Percentiles rank a stretch among this genome's conserved stretches.
phyloP scores from a whole-genome alignment of 1,140 invertebrate species.

The Metopolophium dirhodum region DNA sequence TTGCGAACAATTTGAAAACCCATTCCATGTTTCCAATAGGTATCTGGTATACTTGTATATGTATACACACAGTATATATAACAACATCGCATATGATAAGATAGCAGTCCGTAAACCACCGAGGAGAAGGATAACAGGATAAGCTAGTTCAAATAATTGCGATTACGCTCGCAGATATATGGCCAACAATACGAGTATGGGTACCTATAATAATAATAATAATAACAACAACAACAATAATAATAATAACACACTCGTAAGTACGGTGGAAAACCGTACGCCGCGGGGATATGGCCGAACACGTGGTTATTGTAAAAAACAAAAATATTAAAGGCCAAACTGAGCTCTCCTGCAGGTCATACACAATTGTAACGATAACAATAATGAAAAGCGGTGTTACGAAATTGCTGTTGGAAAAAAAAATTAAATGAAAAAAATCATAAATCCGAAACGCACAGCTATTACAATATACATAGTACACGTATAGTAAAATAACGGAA shows the following conservation, averaged over 20 bases:
- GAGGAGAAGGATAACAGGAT: neutral
- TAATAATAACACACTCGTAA: too few relatives aligned
- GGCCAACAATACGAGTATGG: neutral
- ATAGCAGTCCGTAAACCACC: constrained; percentile 1
- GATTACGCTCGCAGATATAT: neutral
- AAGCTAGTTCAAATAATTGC: constrained; percentile 3
- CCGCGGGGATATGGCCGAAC: neutral
- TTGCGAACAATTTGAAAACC: neutral
- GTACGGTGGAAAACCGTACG: neutral
- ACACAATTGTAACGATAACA: too few relatives aligned
- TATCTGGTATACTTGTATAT: neutral
- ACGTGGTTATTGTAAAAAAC: too few relatives aligned
- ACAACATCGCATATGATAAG: neutral
- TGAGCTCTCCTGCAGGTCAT: neutral
- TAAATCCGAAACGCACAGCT: neutral
- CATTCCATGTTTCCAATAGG: neutral
- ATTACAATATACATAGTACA: too few relatives aligned
- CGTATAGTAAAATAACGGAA: neutral
- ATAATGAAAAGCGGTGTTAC: neutral
- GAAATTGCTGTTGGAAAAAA: neutral
- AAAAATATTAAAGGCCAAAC: neutral
- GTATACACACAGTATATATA: neutral
- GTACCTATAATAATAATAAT: too few relatives aligned
- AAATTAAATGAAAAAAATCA: neutral
- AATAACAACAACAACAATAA: too few relatives aligned